Conservation (phyloP, 2,888 invertebrate species). For the Myopa tessellatipennis region DNA sequence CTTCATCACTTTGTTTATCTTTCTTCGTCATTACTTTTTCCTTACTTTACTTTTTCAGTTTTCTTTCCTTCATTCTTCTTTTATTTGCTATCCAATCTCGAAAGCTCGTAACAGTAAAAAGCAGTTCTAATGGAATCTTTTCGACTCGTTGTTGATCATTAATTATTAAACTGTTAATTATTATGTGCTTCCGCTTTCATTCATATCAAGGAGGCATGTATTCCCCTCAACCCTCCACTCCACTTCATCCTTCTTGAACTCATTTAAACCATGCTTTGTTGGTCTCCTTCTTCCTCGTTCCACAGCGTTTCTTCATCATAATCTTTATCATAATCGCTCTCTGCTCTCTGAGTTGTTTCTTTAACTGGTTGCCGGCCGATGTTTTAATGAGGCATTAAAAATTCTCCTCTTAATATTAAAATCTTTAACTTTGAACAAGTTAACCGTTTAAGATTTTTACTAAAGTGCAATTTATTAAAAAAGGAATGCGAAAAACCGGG, state of each 20-base stretch:
- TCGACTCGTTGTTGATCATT: constrained; percentile 1
- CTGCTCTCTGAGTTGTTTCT: no score
- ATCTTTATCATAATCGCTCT: no score
- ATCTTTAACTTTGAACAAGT: no score
- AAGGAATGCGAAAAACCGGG: no score
- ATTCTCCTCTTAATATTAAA: no score
- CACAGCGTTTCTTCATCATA: neutral
- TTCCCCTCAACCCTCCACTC: no score
- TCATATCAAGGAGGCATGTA: neutral
- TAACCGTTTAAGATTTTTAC: no score
- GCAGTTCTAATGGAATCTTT: neutral
- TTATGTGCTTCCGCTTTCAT: neutral
- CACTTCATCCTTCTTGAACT: neutral
- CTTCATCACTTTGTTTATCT: neutral
- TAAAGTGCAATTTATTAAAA: no score
- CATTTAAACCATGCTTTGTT: neutral
- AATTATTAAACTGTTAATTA: constrained; percentile 8
- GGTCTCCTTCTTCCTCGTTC: neutral
- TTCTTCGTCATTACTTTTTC: neutral
- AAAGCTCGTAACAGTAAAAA: neutral
- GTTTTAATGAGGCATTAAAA: no score
- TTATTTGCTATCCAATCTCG: neutral
- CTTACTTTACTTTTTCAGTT: neutral
- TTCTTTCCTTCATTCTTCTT: neutral
- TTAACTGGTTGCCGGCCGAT: no score